These are phyloP conservation scores for Furcifer pardalis DNA, from an alignment of 2,797 vertebrate genomes.

Conservation along the genomic window DNA sequence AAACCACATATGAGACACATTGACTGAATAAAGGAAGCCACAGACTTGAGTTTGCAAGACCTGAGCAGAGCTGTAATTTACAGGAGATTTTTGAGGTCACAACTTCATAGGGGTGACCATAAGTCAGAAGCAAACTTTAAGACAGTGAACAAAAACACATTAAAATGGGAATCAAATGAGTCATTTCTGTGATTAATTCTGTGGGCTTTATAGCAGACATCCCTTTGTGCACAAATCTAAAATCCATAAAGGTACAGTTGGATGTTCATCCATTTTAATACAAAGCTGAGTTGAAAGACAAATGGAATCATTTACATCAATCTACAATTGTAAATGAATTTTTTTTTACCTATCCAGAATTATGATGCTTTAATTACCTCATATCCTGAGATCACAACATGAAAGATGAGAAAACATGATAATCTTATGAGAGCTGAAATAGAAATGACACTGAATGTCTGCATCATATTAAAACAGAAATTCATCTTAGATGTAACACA, in stretches of 20 bases:
- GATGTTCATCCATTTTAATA: not conserved
- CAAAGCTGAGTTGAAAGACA: not conserved
- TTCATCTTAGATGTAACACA: not conserved
- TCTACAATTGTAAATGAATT: not conserved
- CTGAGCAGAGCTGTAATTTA: no score
- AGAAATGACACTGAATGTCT: constrained; percentile 28
- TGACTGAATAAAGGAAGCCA: no score
- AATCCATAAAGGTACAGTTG: not conserved
- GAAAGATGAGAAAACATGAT: not conserved
- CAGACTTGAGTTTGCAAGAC: no score
- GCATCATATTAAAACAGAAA: constrained; percentile 27
- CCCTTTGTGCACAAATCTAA: not conserved
- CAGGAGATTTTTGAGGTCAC: no score
- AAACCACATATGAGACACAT: no score
- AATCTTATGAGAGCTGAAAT: not conserved
- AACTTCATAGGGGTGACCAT: no score
- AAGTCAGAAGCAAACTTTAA: no score
- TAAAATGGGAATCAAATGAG: not conserved
- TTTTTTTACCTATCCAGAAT: not conserved
- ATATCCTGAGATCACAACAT: not conserved
- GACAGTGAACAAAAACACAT: not conserved
- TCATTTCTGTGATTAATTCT: not conserved
- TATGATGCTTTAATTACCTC: constrained; percentile 12
- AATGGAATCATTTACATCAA: not conserved
- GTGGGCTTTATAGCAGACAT: not conserved